These are phyloP conservation scores for Dynastes tityus DNA, from an alignment of 2,888 invertebrate genomes.

Conservation along the genomic window DNA sequence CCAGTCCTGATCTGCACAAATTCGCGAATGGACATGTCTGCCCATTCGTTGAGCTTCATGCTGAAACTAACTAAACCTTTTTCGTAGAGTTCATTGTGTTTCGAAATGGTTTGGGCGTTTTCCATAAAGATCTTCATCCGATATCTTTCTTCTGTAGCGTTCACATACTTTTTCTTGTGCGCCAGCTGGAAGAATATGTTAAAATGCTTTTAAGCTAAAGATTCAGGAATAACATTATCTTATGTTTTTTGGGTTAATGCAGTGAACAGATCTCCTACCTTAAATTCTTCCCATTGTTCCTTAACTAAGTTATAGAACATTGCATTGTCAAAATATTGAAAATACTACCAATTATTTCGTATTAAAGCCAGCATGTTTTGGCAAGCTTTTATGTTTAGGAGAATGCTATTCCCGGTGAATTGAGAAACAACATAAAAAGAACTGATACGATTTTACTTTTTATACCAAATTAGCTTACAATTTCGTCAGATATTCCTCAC, in stretches of 20 bases:
- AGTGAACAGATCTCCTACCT: constrained; percentile 62
- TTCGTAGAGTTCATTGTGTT: constrained; percentile 85
- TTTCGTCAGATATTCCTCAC: too few relatives aligned
- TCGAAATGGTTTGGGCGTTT: constrained; percentile 87
- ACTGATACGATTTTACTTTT: too few relatives aligned
- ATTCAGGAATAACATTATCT: too few relatives aligned
- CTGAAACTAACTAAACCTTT: constrained; percentile 79
- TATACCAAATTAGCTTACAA: too few relatives aligned
- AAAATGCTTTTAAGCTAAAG: too few relatives aligned
- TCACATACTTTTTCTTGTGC: constrained; percentile 74
- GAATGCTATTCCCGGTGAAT: too few relatives aligned
- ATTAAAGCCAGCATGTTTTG: too few relatives aligned
- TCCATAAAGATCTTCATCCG: constrained; percentile 92
- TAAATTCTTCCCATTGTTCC: constrained; percentile 69
- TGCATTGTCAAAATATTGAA: not conserved
- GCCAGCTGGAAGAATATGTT: constrained; percentile 59
- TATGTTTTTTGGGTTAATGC: constrained; percentile 31
- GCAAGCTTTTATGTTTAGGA: too few relatives aligned
- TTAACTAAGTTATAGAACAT: constrained; percentile 81
- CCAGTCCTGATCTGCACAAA: constrained; percentile 81
- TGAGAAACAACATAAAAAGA: too few relatives aligned
- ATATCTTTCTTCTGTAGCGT: constrained; percentile 85
- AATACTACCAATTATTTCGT: not conserved
- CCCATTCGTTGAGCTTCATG: constrained; percentile 86
- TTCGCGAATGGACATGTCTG: constrained; percentile 90